Percentiles rank a stretch among this genome's conserved stretches.
Conservation (phyloP, 2,888 invertebrate genomes). For the Dasysyrphus albostriatus region DNA sequence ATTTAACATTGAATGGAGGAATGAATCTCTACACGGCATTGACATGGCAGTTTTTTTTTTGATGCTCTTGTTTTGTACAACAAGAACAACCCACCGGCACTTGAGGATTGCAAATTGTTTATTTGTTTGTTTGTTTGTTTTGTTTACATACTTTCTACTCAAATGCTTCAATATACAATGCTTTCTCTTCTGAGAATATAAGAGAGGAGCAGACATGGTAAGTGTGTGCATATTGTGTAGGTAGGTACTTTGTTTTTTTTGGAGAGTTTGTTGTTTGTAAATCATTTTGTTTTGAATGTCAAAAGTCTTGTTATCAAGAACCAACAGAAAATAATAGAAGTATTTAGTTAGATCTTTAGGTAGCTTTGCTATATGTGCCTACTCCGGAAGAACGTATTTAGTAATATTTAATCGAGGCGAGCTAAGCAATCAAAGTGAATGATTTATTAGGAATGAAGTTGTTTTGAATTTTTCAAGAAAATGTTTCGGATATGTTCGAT, state of each 20-base stretch:
- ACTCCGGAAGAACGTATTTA: neutral
- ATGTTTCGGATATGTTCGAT: no score
- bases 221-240: neutral
- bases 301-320: conserved; percentile 44
- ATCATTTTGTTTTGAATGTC: conserved; percentile 53
- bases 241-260: neutral
- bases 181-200: conserved; percentile 7
- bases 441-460: neutral
- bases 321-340: conserved; percentile 16
- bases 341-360: conserved; percentile 23
- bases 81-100: conserved; percentile 14
- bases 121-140: conserved; percentile 47
- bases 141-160: conserved; percentile 48
- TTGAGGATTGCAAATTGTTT: conserved; percentile 31
- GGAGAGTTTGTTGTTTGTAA: conserved; percentile 42
- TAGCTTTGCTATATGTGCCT: no score
- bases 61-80: conserved; percentile 4
- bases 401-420: conserved; percentile 18
- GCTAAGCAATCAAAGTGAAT: conserved; percentile 14
- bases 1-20: conserved; percentile 21
- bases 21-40: neutral
- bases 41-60: conserved; percentile 13
- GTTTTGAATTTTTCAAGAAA: neutral
- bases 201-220: neutral
- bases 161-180: conserved; percentile 25